These are phyloP conservation scores for Sarcophaga subvicina DNA, from an alignment of 2,888 invertebrate genomes.

Conservation along the genomic window DNA sequence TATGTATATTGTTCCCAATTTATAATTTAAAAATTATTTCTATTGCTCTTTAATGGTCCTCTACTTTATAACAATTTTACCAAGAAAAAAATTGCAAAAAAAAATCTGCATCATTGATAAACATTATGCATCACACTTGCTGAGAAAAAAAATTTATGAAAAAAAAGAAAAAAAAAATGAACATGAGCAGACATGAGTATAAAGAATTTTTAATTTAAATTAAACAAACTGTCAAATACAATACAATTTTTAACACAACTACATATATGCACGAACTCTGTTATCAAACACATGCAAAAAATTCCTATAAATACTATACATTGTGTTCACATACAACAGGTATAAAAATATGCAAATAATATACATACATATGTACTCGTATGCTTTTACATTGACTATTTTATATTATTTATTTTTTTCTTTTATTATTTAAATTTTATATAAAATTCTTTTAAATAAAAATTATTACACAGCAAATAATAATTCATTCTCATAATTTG, in stretches of 20 bases:
- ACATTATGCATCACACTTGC: constrained; percentile 38
- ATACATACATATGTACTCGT: no score
- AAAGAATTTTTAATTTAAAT: constrained; percentile 55
- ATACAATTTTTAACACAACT: constrained; percentile 15
- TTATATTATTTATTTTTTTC: background rate
- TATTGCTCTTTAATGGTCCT: no score
- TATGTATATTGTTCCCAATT: no score
- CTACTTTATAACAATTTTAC: no score
- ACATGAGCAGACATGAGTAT: constrained; percentile 41
- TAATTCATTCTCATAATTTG: no score
- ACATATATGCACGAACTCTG: background rate
- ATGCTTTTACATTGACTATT: background rate
- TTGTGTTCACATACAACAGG: constrained; percentile 2
- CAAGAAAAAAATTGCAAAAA: background rate
- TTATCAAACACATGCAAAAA: background rate
- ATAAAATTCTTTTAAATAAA: no score
- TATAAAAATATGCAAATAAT: constrained; percentile 14
- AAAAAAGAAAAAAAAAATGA: background rate
- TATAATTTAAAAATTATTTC: no score
- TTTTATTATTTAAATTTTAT: background rate
- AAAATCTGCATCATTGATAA: constrained; percentile 23
- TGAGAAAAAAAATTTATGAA: background rate
- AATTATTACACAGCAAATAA: no score
- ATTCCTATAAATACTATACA: background rate
- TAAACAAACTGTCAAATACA: constrained; percentile 59